Conservation (phyloP, 2,113 vertebrate genomes). For the Nyctibius bracteatus region DNA sequence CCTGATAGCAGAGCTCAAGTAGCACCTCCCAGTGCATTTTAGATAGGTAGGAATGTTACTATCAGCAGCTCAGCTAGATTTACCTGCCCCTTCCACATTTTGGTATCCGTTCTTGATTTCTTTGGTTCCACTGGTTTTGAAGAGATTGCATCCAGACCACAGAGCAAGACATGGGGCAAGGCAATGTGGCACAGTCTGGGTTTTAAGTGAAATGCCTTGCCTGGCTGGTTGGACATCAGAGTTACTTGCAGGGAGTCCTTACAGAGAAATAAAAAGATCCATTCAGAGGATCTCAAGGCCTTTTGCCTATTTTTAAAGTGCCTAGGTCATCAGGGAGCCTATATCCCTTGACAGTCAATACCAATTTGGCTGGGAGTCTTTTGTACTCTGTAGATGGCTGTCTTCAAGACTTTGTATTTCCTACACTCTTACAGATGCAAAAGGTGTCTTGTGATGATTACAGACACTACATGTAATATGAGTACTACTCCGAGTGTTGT, state of each 20-base stretch:
- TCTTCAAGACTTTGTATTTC: neutral
- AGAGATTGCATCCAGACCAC: neutral
- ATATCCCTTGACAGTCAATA: neutral
- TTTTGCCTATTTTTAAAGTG: neutral
- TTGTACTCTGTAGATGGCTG: neutral
- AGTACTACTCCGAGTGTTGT: neutral
- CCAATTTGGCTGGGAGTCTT: neutral
- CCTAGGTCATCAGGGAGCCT: neutral
- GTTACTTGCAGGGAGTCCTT: neutral
- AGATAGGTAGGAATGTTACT: neutral
- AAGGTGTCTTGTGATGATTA: neutral
- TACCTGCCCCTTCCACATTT: neutral
- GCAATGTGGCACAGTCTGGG: neutral
- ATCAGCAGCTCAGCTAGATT: neutral
- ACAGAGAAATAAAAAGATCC: neutral
- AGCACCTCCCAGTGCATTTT: neutral
- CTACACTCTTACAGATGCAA: neutral
- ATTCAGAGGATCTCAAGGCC: neutral
- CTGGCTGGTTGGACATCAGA: neutral
- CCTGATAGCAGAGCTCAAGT: neutral
- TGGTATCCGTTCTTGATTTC: neutral
- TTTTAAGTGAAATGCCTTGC: neutral
- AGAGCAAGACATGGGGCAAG: neutral
- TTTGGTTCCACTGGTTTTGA: neutral
- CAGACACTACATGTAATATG: fast-evolving